Percentiles rank a stretch among this genome's conserved stretches.
Conservation (phyloP, 2,797 vertebrate species). For the Neoniphon sammara region DNA sequence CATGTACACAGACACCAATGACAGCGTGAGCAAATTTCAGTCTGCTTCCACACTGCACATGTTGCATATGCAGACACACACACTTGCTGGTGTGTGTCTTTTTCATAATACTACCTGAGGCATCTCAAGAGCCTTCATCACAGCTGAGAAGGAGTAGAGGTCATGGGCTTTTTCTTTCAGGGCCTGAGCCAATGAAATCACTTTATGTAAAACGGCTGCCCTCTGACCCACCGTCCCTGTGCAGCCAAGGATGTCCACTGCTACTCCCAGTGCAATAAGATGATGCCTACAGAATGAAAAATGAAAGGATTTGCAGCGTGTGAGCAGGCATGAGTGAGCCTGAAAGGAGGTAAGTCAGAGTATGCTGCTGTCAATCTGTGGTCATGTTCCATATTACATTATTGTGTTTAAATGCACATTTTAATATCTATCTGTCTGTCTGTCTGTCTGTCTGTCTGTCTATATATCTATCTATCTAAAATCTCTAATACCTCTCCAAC, state of each 20-base stretch:
- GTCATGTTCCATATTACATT: too few relatives aligned
- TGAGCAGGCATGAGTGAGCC: slow-evolving; percentile 2
- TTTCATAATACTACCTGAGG: slow-evolving; percentile 84
- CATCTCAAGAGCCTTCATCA: slow-evolving; percentile 91
- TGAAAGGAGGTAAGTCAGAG: not conserved
- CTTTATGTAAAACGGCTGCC: slow-evolving; percentile 82
- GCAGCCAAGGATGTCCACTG: slow-evolving; percentile 90
- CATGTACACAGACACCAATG: slow-evolving; percentile 19
- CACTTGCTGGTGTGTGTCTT: not conserved
- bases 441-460: too few relatives aligned
- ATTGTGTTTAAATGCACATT: too few relatives aligned
- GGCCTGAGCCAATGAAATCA: slow-evolving; percentile 85
- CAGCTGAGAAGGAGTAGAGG: slow-evolving; percentile 88
- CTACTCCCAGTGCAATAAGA: slow-evolving; percentile 84
- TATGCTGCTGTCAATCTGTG: not conserved
- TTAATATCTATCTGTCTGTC: too few relatives aligned
- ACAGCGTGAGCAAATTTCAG: not conserved
- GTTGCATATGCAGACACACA: not conserved
- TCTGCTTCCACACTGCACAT: not conserved
- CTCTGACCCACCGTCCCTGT: slow-evolving; percentile 85
- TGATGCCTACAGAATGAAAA: slow-evolving; percentile 81
- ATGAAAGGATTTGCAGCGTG: slow-evolving; percentile 7
- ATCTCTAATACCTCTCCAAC: slow-evolving; percentile 91
- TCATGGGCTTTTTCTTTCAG: slow-evolving; percentile 83
- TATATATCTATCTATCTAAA: too few relatives aligned